Conservation (phyloP, 2,797 vertebrate species). For the Anguilla marmorata region DNA sequence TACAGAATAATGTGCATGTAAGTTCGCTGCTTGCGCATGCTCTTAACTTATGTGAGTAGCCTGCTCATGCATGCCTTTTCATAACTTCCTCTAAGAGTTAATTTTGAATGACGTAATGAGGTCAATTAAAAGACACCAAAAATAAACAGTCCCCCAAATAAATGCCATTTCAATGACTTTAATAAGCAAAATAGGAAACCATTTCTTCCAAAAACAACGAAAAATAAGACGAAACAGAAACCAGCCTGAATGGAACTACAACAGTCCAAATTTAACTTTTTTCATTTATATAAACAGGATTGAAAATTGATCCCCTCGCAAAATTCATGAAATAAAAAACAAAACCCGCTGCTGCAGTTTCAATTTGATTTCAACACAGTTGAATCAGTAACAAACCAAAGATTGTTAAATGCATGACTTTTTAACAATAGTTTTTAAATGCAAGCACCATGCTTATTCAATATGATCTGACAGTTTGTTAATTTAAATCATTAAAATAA, state of each 20-base stretch:
- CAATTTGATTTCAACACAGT: constrained; percentile 99
- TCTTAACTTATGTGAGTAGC: constrained; percentile 3
- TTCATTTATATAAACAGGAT: constrained; percentile 98
- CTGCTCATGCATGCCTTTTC: constrained; percentile 19
- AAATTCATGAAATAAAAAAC: constrained; percentile 94
- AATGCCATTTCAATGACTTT: constrained; percentile 97
- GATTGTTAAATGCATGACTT: constrained; percentile 92
- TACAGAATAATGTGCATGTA: neutral
- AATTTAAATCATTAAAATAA: constrained; percentile 96
- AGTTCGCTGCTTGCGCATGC: neutral
- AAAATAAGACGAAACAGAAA: constrained; percentile 98
- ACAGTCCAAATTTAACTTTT: constrained; percentile 97
- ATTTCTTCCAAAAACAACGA: constrained; percentile 86
- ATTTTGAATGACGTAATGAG: constrained; percentile 24
- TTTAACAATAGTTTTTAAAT: constrained; percentile 96
- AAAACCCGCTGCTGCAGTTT: constrained; percentile 90
- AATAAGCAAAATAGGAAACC: constrained; percentile 99
- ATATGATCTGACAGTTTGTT: constrained; percentile 97
- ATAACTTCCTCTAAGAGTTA: neutral
- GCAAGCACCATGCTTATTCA: constrained; percentile 99
- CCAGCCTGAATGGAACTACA: constrained; percentile 99
- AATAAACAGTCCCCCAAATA: constrained; percentile 67
- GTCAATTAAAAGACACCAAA: constrained; percentile 42
- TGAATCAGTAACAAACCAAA: constrained; percentile 96
- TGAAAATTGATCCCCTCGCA: constrained; percentile 97